A percentile compares a stretch with the other conserved stretches of the same genome.
These are phyloP conservation scores for Rhinolophus sinicus DNA, from an alignment of 2,113 vertebrate genomes.

Conservation along the genomic window DNA sequence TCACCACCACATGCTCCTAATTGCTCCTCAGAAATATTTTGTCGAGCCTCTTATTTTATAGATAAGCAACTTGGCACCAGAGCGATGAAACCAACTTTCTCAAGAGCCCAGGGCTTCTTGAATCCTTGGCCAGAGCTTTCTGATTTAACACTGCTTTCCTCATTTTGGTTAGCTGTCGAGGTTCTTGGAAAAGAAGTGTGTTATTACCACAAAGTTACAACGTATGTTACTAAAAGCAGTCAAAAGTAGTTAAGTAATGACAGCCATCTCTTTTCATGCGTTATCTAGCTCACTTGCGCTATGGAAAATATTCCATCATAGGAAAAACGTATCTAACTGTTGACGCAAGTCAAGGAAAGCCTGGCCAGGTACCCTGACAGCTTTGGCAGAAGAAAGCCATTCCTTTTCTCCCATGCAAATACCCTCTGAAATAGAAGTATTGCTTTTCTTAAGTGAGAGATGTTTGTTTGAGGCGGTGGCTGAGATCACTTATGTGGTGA, in stretches of 20 bases:
- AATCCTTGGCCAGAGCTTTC: not conserved
- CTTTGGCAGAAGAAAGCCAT: not conserved
- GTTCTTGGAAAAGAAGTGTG: not conserved
- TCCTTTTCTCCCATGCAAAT: not conserved
- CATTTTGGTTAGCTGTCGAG: not conserved
- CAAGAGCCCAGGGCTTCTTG: not conserved
- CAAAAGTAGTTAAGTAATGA: not conserved
- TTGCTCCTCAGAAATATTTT: conserved; percentile 31
- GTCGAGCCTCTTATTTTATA: not conserved
- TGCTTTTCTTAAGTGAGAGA: conserved; percentile 23
- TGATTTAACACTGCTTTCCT: not conserved
- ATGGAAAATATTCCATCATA: not conserved
- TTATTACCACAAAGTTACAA: not conserved
- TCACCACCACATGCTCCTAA: not conserved
- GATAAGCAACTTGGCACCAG: not conserved
- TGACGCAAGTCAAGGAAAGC: not conserved
- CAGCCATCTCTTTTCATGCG: not conserved
- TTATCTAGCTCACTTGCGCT: not conserved
- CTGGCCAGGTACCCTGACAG: not conserved
- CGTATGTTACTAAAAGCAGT: not conserved
- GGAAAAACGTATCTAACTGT: not conserved
- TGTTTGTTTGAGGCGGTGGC: not conserved
- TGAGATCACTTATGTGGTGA: not conserved
- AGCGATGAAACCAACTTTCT: not conserved
- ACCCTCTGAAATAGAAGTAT: not conserved